Evolutionary conservation across 2,888 invertebrate genomes (phyloP).

Genomic region (Harpalus rufipes): DNA sequence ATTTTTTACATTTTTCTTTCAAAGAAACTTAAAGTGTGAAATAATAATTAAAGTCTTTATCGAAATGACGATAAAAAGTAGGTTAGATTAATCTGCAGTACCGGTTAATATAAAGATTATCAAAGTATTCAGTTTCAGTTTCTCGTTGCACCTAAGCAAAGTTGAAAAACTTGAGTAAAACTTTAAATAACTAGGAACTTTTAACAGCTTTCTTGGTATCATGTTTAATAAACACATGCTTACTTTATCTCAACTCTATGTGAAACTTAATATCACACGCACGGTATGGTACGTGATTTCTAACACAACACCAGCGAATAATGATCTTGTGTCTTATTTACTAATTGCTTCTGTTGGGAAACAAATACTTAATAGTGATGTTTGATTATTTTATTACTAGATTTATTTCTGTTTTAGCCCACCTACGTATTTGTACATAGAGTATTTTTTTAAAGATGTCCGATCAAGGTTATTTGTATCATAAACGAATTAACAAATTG

Average conservation of each 20-base stretch:
- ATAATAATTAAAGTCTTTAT: neutral
- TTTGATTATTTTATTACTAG: neutral
- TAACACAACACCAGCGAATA: slow-evolving; percentile 15
- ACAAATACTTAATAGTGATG: neutral
- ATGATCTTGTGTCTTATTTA: neutral
- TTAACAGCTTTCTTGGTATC: slow-evolving; percentile 34
- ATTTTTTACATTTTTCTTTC: neutral
- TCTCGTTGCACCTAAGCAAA: slow-evolving; percentile 8
- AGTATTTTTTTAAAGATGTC: no score
- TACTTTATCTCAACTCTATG: slow-evolving; percentile 15
- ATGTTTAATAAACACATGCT: slow-evolving; percentile 42
- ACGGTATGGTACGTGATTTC: slow-evolving; percentile 24
- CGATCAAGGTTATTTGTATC: no score
- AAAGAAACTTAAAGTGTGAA: neutral
- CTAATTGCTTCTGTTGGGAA: neutral
- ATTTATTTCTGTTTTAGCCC: neutral
- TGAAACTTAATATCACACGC: slow-evolving; percentile 37
- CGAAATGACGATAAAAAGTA: neutral
- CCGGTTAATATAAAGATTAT: neutral
- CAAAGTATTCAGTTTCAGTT: slow-evolving; percentile 13
- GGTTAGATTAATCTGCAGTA: no score
- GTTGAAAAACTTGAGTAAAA: no score
- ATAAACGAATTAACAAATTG: no score
- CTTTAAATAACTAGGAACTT: neutral
- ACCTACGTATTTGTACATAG: neutral